Evolutionary conservation across 2,888 invertebrate species (phyloP).

Genomic region (Lacanobia oleracea): DNA sequence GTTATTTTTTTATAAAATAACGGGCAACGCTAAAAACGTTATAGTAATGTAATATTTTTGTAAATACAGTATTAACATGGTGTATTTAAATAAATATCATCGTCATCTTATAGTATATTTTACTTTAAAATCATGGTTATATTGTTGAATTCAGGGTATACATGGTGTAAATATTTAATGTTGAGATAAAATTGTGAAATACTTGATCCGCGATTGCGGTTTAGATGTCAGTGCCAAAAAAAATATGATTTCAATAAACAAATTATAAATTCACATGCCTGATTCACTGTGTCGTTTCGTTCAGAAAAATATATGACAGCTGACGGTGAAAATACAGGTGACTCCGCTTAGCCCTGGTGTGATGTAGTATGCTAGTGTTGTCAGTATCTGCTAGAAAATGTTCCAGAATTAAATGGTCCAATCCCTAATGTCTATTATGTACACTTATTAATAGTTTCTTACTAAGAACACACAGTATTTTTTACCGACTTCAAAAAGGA

Average conservation of each 20-base stretch:
- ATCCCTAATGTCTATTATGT: conserved; percentile 7
- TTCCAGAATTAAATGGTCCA: neutral
- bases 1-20: conserved; percentile 62
- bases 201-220: conserved; percentile 54
- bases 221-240: conserved; percentile 67
- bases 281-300: conserved; percentile 50
- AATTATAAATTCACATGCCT: conserved; percentile 44
- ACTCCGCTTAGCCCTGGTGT: neutral
- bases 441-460: conserved; percentile 54
- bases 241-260: conserved; percentile 56
- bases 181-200: conserved; percentile 56
- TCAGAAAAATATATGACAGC: conserved; percentile 7
- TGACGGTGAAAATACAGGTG: conserved; percentile 12
- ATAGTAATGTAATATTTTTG: conserved; percentile 79
- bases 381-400: neutral
- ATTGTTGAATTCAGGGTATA: conserved; percentile 77
- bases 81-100: conserved; percentile 76
- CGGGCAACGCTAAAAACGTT: conserved; percentile 64
- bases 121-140: conserved; percentile 75
- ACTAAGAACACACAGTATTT: conserved; percentile 40
- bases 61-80: conserved; percentile 81
- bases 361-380: neutral
- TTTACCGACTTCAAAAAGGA: too few species aligned
- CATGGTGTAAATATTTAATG: conserved; percentile 67
- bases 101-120: conserved; percentile 71